These are phyloP conservation scores for Parnassius apollo DNA, from an alignment of 2,888 invertebrate genomes.

Conservation along the genomic window DNA sequence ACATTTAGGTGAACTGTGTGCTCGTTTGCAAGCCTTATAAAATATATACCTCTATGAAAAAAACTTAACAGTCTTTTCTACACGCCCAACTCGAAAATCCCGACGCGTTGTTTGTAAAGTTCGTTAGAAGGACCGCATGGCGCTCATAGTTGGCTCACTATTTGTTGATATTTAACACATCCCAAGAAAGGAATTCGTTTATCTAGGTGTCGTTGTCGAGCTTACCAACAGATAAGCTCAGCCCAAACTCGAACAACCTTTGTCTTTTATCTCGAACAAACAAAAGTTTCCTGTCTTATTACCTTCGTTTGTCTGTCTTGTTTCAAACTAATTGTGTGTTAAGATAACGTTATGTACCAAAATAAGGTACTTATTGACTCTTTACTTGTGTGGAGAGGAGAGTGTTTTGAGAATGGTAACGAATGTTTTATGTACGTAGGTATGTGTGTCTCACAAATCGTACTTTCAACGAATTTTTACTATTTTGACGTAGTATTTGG, in stretches of 20 bases:
- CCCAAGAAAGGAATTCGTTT: slow-evolving; percentile 68
- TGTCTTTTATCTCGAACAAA: slow-evolving; percentile 76
- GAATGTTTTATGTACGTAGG: neutral
- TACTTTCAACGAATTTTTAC: too few relatives aligned
- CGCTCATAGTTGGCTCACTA: slow-evolving; percentile 41
- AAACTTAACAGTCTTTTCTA: neutral
- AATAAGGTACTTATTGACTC: slow-evolving; percentile 42
- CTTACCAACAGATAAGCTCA: slow-evolving; percentile 65
- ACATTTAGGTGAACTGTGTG: too few relatives aligned
- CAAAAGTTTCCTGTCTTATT: slow-evolving; percentile 71
- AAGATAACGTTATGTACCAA: slow-evolving; percentile 48
- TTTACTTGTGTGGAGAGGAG: slow-evolving; percentile 20
- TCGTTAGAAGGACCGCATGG: slow-evolving; percentile 28
- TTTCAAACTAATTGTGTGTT: slow-evolving; percentile 51
- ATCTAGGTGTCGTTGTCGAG: slow-evolving; percentile 57
- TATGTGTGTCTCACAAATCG: too few relatives aligned
- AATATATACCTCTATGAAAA: neutral
- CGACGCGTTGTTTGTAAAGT: slow-evolving; percentile 26
- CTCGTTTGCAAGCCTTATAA: too few relatives aligned
- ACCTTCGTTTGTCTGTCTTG: slow-evolving; percentile 38
- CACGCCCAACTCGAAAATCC: slow-evolving; percentile 8
- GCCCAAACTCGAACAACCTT: slow-evolving; percentile 64
- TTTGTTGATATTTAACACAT: slow-evolving; percentile 74
- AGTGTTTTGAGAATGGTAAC: slow-evolving; percentile 11
- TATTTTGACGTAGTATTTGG: too few relatives aligned